phyloP scores from a whole-genome alignment of 2,797 vertebrate species.

The Halcyon smyrnensis region DNA sequence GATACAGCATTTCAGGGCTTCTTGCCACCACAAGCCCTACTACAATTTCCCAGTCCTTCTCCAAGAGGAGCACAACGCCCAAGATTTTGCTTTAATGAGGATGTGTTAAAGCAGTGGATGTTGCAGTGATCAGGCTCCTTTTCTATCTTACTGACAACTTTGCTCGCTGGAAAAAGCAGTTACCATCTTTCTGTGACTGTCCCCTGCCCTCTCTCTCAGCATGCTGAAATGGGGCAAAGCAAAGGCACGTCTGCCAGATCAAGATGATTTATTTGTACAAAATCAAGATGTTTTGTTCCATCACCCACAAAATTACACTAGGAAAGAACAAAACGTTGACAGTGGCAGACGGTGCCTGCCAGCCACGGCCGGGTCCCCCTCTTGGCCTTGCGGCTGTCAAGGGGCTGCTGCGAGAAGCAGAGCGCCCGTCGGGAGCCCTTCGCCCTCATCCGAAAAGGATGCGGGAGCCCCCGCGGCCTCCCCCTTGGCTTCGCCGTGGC shows the following conservation, averaged over 20 bases:
- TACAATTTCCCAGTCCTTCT: not conserved
- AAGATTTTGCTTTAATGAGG: not conserved
- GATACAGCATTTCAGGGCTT: not conserved
- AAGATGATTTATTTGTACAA: not conserved
- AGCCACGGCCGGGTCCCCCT: not conserved
- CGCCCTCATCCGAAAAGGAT: accelerated
- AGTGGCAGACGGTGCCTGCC: accelerated
- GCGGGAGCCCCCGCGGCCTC: not conserved
- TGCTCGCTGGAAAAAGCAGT: not conserved
- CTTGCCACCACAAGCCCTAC: not conserved
- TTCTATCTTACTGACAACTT: not conserved
- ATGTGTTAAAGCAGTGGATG: not conserved
- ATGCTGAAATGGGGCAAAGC: not conserved
- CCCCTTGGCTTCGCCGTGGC: not conserved
- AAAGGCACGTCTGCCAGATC: not conserved
- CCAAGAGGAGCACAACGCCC: not conserved
- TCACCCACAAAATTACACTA: not conserved
- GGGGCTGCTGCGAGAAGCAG: not conserved
- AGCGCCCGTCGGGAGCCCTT: not conserved
- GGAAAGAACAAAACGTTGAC: not conserved
- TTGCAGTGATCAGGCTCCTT: not conserved
- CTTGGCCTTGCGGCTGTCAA: accelerated
- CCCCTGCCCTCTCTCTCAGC: not conserved
- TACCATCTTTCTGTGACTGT: not conserved
- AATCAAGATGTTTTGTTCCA: not conserved